phyloP scores from a whole-genome alignment of 2,888 invertebrate species.

The Microplitis manilae region DNA sequence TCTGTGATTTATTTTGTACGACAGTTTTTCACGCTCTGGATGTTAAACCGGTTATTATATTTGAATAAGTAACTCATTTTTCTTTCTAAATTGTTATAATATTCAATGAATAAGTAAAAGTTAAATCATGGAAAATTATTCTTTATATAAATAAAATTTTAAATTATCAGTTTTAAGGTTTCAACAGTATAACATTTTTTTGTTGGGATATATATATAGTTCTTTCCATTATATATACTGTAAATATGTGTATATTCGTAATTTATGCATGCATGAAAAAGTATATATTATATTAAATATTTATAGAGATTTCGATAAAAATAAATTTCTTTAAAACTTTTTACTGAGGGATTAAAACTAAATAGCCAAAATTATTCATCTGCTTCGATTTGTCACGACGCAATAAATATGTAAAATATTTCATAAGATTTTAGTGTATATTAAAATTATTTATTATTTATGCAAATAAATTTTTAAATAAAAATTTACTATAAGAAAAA shows the following conservation, averaged over 20 bases:
- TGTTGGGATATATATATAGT: background rate
- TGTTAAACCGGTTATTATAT: background rate
- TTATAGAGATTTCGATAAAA: no score
- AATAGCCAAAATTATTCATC: no score
- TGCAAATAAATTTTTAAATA: background rate
- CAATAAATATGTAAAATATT: no score
- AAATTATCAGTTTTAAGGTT: background rate
- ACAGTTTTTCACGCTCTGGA: background rate
- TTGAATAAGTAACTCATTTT: background rate
- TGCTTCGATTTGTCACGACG: no score
- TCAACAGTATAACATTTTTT: background rate
- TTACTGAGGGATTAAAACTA: no score
- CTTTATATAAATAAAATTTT: background rate
- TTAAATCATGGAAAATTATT: background rate
- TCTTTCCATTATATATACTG: background rate
- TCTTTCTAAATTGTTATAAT: background rate
- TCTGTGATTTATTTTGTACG: background rate
- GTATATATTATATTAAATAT: no score
- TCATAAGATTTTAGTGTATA: background rate
- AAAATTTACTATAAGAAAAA: background rate
- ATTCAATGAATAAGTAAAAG: conserved; percentile 1
- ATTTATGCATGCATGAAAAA: background rate
- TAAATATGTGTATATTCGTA: background rate
- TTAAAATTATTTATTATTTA: background rate
- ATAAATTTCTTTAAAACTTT: no score